A percentile compares a stretch with the other conserved stretches of the same genome.
Evolutionary conservation across 1,140 invertebrate species (phyloP).

Genomic region (Drosophila truncata): DNA sequence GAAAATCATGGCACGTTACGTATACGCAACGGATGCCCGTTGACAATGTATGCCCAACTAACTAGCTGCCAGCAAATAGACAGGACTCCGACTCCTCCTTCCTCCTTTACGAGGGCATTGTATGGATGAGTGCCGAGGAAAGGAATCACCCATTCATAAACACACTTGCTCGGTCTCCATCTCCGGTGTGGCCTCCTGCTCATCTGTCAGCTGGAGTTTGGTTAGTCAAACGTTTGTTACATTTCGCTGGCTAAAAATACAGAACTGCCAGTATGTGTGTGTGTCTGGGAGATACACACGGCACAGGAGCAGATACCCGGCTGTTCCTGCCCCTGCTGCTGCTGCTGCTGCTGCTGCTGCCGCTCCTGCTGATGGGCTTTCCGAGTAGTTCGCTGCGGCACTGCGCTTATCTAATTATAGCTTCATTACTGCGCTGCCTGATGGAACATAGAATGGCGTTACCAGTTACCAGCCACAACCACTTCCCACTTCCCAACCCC

Average conservation of each 20-base stretch:
- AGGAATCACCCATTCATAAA: conserved; percentile 56
- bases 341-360: background rate
- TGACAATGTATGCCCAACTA: conserved; percentile 41
- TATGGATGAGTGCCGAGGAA: conserved; percentile 22
- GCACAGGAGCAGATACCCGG: conserved; percentile 11
- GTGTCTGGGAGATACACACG: conserved; percentile 49
- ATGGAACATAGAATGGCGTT: conserved; percentile 51
- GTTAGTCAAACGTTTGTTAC: conserved; percentile 74
- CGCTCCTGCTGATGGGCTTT: background rate
- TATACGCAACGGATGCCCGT: conserved; percentile 63
- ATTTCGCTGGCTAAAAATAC: conserved; percentile 74
- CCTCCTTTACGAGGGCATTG: conserved; percentile 10
- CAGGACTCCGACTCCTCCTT: conserved; percentile 9
- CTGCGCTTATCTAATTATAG: conserved; percentile 81
- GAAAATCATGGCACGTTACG: conserved; percentile 52
- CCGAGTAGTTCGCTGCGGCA: conserved; percentile 51
- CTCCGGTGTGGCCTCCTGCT: conserved; percentile 35
- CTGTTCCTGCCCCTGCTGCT: background rate
- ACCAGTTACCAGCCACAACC: conserved; percentile 14
- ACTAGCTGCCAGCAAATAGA: conserved; percentile 49
- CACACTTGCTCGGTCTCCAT: conserved; percentile 8
- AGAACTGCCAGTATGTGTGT: conserved; percentile 10
- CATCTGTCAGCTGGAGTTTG: conserved; percentile 69
- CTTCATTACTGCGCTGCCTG: conserved; percentile 67
- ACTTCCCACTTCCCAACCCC: background rate